Evolutionary conservation across 2,797 vertebrate species (phyloP).

Genomic region (Paguma larvata): DNA sequence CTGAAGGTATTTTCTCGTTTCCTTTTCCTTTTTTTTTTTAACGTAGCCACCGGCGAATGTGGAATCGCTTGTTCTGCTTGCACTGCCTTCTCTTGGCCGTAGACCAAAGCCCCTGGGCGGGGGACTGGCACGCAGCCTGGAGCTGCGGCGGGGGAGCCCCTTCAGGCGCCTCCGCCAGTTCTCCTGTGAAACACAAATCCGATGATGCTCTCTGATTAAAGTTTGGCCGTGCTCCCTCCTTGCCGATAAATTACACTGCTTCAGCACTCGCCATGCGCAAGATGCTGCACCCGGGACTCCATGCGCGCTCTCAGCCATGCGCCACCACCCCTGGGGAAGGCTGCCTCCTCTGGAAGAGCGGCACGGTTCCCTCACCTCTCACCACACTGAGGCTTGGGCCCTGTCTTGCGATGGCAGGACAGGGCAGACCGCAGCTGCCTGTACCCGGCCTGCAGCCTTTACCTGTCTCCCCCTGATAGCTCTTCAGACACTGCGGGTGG

Average conservation of each 20-base stretch:
- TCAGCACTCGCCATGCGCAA: too few species aligned
- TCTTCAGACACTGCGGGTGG: background rate
- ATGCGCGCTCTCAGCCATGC: rapidly evolving
- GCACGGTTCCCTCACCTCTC: too few species aligned
- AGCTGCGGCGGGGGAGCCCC: too few species aligned
- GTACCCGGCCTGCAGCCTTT: too few species aligned
- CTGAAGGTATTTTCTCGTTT: background rate
- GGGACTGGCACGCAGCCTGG: background rate
- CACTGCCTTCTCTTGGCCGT: background rate
- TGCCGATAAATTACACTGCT: too few species aligned
- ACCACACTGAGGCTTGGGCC: too few species aligned
- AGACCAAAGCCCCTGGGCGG: background rate
- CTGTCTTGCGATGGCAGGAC: too few species aligned
- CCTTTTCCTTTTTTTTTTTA: background rate
- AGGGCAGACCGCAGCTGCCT: background rate
- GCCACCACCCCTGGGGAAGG: background rate
- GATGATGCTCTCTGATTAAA: rapidly evolving
- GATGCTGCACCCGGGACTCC: too few species aligned
- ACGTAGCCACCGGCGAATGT: background rate
- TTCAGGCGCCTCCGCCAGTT: background rate
- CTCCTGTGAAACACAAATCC: too few species aligned
- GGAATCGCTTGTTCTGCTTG: rapidly evolving
- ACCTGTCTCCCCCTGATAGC: background rate
- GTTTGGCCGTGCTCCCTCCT: background rate
- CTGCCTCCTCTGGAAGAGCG: background rate